phyloP scores from a whole-genome alignment of 2,888 invertebrate species.

The Hedya salicella region DNA sequence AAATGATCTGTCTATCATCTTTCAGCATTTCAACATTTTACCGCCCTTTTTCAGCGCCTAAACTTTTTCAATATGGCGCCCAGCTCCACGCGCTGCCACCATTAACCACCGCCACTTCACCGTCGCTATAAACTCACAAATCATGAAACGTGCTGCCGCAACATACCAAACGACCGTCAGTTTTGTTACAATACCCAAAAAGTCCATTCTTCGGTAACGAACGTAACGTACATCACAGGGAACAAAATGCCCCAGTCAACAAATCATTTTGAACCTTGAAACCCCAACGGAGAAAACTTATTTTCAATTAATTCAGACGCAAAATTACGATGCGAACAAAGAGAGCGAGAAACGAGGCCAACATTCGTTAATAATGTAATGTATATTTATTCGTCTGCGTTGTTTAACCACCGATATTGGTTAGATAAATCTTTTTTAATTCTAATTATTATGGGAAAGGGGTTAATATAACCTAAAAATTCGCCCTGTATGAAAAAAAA shows the following conservation, averaged over 20 bases:
- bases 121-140: slow-evolving; percentile 85
- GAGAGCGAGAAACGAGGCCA: slow-evolving; percentile 84
- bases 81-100: slow-evolving; percentile 82
- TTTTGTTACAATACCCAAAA: slow-evolving; percentile 56
- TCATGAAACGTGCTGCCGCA: slow-evolving; percentile 80
- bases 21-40: slow-evolving; percentile 46
- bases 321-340: slow-evolving; percentile 82
- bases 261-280: slow-evolving; percentile 79
- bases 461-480: not conserved
- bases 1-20: slow-evolving; percentile 37
- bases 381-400: slow-evolving; percentile 83
- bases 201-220: slow-evolving; percentile 59
- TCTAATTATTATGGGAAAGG: slow-evolving; percentile 11
- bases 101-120: slow-evolving; percentile 85
- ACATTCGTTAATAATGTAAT: slow-evolving; percentile 85
- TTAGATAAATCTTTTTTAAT: slow-evolving; percentile 65
- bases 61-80: slow-evolving; percentile 84
- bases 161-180: slow-evolving; percentile 58
- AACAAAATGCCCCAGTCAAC: slow-evolving; percentile 69
- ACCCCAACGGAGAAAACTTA: slow-evolving; percentile 70
- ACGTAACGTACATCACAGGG: slow-evolving; percentile 60
- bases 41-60: slow-evolving; percentile 77
- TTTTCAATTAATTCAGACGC: slow-evolving; percentile 72
- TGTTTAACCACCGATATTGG: slow-evolving; percentile 71
- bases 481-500: not conserved